Evolutionary conservation across 2,113 vertebrate genomes (phyloP), one percentile per base, ranked within the genome.

Genomic region (Ibidorhyncha struthersii): DNA sequence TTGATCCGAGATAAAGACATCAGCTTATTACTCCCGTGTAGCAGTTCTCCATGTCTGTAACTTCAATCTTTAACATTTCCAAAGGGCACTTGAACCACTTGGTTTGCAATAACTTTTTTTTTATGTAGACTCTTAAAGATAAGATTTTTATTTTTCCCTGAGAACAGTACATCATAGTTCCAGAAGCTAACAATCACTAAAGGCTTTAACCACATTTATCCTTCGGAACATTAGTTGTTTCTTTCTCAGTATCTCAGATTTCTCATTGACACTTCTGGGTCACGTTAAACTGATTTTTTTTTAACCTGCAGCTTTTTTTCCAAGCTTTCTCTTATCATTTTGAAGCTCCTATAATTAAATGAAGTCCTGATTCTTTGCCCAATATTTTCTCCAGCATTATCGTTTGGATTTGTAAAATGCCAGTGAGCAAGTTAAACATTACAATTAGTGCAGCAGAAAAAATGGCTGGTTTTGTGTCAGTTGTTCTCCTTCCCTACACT

Each of bases 1-100:
- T 93, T 92, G 95, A 91, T 93, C 72, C 0, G 0, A 89, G 86
- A 96, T 96, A 96, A 96, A 94, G 55, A 72, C 82, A 95, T 85
- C 90, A 89, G 66, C 34, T 95, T 96, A 94, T 90, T 97, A 76
- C 74, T 95, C 49, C 85, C 47, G 25, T 83, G 47, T 41, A 84
- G 55, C 63, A 86, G n/a, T 70, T 80, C 67, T 73, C 62, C 6
- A 5, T 74, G 92, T 50, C 79, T 93, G 26, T 76, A 82, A 80
- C 79, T 92, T 89, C 88, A 92, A 83, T 90, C 91, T 94, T 90
- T 82, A 96, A 90, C 63, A 58, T 95, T 96, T 97, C 91, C 85
- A 92, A 94, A 92, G 92, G 82, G 58, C 86, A 84, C 47, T 86
- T 74, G 74, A 94, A 90, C 66, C 55, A 77, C 52, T 94, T 85